These are phyloP conservation scores for Pyrgilauda ruficollis DNA, from an alignment of 2,113 vertebrate species.

Conservation along the genomic window DNA sequence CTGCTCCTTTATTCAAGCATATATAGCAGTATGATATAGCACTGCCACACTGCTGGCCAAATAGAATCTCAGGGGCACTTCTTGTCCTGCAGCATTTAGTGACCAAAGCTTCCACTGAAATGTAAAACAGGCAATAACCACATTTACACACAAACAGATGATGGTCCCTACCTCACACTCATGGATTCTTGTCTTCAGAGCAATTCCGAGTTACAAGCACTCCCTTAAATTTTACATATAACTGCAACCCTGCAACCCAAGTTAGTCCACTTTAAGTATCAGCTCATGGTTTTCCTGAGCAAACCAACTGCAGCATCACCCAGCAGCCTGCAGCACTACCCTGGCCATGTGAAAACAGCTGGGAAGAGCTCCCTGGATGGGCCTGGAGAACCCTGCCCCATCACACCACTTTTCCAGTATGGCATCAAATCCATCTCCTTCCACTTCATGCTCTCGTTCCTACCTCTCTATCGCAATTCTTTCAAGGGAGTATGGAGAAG, in stretches of 20 bases:
- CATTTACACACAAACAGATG: not conserved
- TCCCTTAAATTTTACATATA: not conserved
- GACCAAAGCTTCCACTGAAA: not conserved
- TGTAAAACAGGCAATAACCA: not conserved
- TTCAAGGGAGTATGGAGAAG: not conserved
- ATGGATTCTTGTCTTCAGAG: not conserved
- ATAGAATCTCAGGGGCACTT: not conserved
- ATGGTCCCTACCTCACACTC: not conserved
- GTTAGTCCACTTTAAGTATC: not conserved
- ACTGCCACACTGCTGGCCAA: not conserved
- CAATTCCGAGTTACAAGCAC: not conserved
- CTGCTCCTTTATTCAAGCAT: not conserved
- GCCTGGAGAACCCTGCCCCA: rapidly evolving
- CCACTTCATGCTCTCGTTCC: not conserved
- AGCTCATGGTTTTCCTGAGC: not conserved
- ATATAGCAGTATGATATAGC: not conserved
- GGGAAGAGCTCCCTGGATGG: not conserved
- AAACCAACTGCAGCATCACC: not conserved
- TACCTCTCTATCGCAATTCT: not conserved
- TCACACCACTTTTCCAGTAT: not conserved
- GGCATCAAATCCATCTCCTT: not conserved
- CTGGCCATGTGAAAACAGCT: not conserved
- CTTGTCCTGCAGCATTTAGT: not conserved
- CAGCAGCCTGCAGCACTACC: not conserved
- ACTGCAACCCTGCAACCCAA: not conserved